phyloP scores from a whole-genome alignment of 2,888 invertebrate species.

The Camptogramma bilineatum region DNA sequence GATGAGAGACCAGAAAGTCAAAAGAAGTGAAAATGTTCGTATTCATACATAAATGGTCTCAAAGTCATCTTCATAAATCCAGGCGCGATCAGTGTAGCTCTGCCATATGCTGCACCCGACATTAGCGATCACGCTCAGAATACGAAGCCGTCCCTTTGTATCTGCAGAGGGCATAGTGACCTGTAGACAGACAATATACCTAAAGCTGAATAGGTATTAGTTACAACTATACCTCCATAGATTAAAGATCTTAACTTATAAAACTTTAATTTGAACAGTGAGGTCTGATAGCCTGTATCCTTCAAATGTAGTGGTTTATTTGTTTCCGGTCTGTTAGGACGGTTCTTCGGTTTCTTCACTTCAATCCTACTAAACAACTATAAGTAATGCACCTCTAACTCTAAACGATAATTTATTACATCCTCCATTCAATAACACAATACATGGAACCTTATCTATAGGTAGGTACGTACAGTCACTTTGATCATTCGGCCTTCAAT shows the following conservation, averaged over 20 bases:
- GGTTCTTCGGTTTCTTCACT: no score
- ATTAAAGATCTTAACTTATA: no score
- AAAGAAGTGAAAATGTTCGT: slow-evolving; percentile 32
- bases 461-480: slow-evolving; percentile 54
- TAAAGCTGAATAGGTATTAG: neutral
- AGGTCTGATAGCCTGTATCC: no score
- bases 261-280: no score
- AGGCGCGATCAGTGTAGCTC: slow-evolving; percentile 45
- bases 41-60: slow-evolving; percentile 54
- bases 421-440: no score
- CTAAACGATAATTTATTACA: no score
- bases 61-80: slow-evolving; percentile 49
- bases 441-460: no score
- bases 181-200: slow-evolving; percentile 36
- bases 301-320: no score
- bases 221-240: no score
- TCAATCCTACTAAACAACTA: no score
- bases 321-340: no score
- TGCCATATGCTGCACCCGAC: slow-evolving; percentile 52
- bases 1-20: neutral
- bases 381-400: no score
- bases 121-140: slow-evolving; percentile 54
- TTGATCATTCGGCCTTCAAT: slow-evolving; percentile 56
- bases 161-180: slow-evolving; percentile 43
- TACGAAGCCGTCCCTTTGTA: slow-evolving; percentile 34